Percentiles rank a stretch among this genome's conserved stretches.
phyloP scores from a whole-genome alignment of 2,888 invertebrate genomes.

The Lochmaea crataegi region DNA sequence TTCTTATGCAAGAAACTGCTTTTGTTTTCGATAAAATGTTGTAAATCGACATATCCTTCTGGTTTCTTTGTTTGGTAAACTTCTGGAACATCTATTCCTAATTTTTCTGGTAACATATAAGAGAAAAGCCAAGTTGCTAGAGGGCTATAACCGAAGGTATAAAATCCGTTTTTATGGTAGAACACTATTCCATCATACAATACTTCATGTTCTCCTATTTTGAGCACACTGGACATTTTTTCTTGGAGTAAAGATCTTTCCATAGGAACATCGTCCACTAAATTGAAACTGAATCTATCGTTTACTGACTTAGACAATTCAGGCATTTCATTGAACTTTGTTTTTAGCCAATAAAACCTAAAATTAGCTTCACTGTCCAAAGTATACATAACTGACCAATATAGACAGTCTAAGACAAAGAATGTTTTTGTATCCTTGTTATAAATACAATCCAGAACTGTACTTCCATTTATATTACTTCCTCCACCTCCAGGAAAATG shows the following conservation, averaged over 20 bases:
- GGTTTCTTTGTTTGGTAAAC: slow-evolving; percentile 66
- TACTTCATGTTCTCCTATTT: slow-evolving; percentile 63
- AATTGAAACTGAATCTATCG: slow-evolving; percentile 65
- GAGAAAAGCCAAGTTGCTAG: slow-evolving; percentile 93
- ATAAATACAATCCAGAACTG: slow-evolving; percentile 88
- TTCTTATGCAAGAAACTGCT: slow-evolving; percentile 39
- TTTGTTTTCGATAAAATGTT: slow-evolving; percentile 65
- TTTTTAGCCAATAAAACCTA: slow-evolving; percentile 84
- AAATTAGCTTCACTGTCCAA: slow-evolving; percentile 83
- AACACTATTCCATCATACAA: slow-evolving; percentile 89
- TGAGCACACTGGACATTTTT: slow-evolving; percentile 62
- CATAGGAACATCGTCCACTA: slow-evolving; percentile 68
- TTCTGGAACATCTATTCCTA: slow-evolving; percentile 67
- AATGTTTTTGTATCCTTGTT: slow-evolving; percentile 71
- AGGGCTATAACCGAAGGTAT: slow-evolving; percentile 81
- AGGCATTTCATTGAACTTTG: slow-evolving; percentile 76
- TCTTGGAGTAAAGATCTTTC: slow-evolving; percentile 65
- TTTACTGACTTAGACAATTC: slow-evolving; percentile 60
- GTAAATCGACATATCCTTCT: slow-evolving; percentile 66
- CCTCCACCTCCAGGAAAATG: slow-evolving; percentile 79
- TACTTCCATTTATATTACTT: slow-evolving; percentile 66
- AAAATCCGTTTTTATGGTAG: slow-evolving; percentile 86
- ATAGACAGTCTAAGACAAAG: slow-evolving; percentile 85
- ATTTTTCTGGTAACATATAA: slow-evolving; percentile 86
- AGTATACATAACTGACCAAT: slow-evolving; percentile 81